These are phyloP conservation scores for Caenorhabditis drosophilae DNA, from an alignment of 2,888 invertebrate species.

Conservation along the genomic window DNA sequence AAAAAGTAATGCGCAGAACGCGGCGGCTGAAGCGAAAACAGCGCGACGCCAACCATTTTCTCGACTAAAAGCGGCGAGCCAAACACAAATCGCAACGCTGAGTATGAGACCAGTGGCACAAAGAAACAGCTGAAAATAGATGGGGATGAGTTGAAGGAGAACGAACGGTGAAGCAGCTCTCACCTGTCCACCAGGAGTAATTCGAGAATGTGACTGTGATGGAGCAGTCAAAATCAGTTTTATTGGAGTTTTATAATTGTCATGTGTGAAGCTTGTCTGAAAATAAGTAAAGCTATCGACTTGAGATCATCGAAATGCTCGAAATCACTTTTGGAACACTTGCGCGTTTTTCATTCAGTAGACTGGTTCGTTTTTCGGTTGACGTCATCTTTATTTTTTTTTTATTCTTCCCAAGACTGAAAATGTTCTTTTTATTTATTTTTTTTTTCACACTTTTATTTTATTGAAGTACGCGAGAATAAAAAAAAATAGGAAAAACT, in stretches of 20 bases:
- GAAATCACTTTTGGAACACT: conserved; percentile 39
- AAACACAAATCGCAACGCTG: conserved; percentile 53
- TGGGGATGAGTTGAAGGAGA: too few relatives aligned
- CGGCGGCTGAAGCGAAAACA: conserved; percentile 53
- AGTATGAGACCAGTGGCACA: conserved; percentile 58
- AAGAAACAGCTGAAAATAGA: conserved; percentile 52
- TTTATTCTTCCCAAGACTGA: too few relatives aligned
- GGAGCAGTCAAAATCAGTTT: conserved; percentile 48
- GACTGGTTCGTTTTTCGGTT: conserved; percentile 21
- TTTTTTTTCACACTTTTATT: too few relatives aligned
- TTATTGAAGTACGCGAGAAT: too few relatives aligned
- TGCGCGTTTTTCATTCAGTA: conserved; percentile 29
- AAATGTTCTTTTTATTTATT: too few relatives aligned
- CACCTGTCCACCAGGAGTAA: conserved; percentile 50
- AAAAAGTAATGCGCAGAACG: conserved; percentile 56
- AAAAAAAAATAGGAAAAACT: too few relatives aligned
- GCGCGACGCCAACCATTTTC: conserved; percentile 49
- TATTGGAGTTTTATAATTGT: conserved; percentile 40
- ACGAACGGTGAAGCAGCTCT: too few relatives aligned
- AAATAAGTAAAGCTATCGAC: too few relatives aligned
- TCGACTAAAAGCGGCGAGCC: conserved; percentile 51
- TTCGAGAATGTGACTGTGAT: conserved; percentile 46
- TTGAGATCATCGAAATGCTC: too few relatives aligned
- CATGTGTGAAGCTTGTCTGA: conserved; percentile 36
- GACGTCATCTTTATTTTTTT: conserved; percentile 15